Base-by-base conservation (phyloP, 2,797 vertebrate genomes). In the Darevskia nairensis region DNA sequence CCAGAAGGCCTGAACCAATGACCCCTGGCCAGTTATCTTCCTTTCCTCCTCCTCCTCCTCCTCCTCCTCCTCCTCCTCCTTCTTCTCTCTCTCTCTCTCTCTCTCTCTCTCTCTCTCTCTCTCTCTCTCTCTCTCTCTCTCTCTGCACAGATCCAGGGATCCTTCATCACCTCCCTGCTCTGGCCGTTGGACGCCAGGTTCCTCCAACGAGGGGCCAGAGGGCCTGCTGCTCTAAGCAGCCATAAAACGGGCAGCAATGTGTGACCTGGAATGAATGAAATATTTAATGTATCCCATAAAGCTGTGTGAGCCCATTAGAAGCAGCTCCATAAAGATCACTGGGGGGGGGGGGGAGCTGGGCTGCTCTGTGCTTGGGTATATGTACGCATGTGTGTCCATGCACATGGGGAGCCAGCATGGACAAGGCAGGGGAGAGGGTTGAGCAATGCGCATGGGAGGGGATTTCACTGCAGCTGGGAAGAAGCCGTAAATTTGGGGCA, bases 231-330 rank as follows among this genome's bases (percentile, higher is more conserved):
- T 10, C 82, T 8, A 6, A 46, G 27, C 1, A 21, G 41, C 83
- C n/a, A 23, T 88, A 88, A 85, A 87, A 72, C 0, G n/a, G 71
- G 82, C 82, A 15, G 23, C 72, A 78, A 90, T 25, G 61, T 46
- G 55, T 1, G 39, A 61, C 77, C 64, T 50, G 55, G 78, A 85
- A 64, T 78, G 64, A 85, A 88, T 85, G 89, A 90, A 77, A 82
- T 85, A 85, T 85, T 88, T 88, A 85, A 88, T 50, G 86, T 27
- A 23, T 10, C 39, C 71, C 83, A 69, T 88, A 90, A 90, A 90
- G 27, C 86, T 6, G 50, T 50, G 64, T 4, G 79, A 88, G 83
- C 23, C 86, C 89, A 90, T 85, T 85, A 88, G 89, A 59, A 21
- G 82, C 71, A 77, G 86, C 71, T 88, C 82, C 46, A 71, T 85